phyloP scores from a whole-genome alignment of 2,113 vertebrate species.

The Esox niger region DNA sequence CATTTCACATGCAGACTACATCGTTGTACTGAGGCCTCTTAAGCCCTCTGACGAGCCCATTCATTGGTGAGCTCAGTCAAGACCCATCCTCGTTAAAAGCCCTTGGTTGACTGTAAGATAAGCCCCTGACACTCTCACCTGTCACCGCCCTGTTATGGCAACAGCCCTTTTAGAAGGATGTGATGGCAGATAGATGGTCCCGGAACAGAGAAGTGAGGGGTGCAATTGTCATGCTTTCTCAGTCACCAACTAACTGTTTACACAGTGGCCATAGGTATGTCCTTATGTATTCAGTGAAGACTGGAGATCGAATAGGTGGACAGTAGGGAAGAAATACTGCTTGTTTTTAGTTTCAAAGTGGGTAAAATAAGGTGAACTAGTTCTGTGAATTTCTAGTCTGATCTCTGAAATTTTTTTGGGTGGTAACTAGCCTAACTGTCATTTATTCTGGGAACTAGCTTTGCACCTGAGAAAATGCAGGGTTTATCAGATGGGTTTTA shows the following conservation, averaged over 20 bases:
- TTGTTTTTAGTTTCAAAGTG: too few relatives aligned
- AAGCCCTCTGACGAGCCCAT: too few relatives aligned
- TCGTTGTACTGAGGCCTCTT: neutral
- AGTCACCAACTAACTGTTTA: slow-evolving; percentile 22
- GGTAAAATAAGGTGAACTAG: neutral
- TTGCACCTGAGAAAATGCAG: neutral
- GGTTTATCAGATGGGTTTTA: neutral
- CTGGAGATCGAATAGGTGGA: neutral
- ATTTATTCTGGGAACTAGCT: neutral
- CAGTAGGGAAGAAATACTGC: neutral
- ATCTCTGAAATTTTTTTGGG: too few relatives aligned
- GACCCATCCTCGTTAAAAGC: neutral
- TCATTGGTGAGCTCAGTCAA: neutral
- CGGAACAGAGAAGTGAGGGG: slow-evolving; percentile 27
- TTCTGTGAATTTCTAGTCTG: neutral
- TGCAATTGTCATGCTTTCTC: slow-evolving; percentile 21
- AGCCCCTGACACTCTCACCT: slow-evolving; percentile 6
- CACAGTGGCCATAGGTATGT: slow-evolving; percentile 17
- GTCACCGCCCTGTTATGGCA: slow-evolving; percentile 20
- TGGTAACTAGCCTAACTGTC: neutral
- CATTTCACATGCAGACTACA: neutral
- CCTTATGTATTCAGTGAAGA: neutral
- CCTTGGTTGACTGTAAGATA: neutral
- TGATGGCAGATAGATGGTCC: slow-evolving; percentile 26
- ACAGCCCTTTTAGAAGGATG: slow-evolving; percentile 19